These are phyloP conservation scores for Dusona sp. DNA, from an alignment of 2,888 invertebrate species.

Conservation along the genomic window DNA sequence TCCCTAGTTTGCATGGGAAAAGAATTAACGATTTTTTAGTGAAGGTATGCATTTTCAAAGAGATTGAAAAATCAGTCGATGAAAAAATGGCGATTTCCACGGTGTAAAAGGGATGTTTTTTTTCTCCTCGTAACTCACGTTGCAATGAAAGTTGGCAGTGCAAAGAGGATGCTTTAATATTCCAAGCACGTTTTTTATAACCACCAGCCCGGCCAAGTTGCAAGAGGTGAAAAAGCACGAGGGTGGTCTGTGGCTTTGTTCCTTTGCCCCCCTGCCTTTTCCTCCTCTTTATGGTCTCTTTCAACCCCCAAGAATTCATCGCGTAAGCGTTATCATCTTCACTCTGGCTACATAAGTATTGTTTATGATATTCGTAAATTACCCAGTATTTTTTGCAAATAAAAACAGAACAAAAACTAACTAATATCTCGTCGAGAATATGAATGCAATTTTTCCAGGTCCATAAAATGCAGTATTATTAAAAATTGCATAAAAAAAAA, in stretches of 20 bases:
- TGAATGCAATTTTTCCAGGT: neutral
- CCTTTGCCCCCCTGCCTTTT: neutral
- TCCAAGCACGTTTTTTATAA: conserved; percentile 40
- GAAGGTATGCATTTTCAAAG: neutral
- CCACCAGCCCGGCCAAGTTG: conserved; percentile 30
- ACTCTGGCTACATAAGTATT: conserved; percentile 5
- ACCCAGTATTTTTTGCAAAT: neutral
- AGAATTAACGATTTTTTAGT: neutral
- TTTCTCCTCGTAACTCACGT: conserved; percentile 30
- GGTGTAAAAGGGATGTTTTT: neutral
- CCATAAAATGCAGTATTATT: neutral
- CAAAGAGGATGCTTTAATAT: conserved; percentile 50
- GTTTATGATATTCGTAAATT: conserved; percentile 25
- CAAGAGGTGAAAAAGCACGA: neutral
- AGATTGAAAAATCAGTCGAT: neutral
- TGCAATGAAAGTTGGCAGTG: conserved; percentile 26
- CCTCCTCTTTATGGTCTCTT: conserved; percentile 17
- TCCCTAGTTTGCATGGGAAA: neutral
- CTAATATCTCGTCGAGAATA: neutral
- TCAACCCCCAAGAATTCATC: neutral
- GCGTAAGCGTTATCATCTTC: conserved; percentile 4
- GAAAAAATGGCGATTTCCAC: neutral
- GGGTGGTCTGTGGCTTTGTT: conserved; percentile 11
- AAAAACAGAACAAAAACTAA: neutral
- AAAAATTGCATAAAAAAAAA: neutral